A percentile compares a stretch with the other conserved stretches of the same genome.
Conservation (phyloP, 2,113 vertebrate species). For the Amphiprion ocellaris region DNA sequence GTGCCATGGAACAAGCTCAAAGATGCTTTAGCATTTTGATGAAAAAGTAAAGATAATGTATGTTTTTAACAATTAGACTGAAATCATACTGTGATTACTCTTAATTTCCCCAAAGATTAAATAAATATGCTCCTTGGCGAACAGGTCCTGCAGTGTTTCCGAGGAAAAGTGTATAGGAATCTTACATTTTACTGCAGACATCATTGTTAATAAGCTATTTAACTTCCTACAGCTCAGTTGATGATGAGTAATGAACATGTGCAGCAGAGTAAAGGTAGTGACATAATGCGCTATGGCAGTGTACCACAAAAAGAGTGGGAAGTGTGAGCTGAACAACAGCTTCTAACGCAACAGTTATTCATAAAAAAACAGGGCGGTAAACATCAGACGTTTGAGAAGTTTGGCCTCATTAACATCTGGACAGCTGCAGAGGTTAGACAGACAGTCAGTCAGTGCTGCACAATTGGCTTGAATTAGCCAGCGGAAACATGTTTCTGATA, state of each 20-base stretch:
- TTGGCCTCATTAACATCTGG: conserved; percentile 51
- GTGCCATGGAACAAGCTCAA: too few relatives aligned
- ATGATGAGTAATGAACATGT: conserved; percentile 12
- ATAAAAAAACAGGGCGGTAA: conserved; percentile 34
- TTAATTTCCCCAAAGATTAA: neutral
- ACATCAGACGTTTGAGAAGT: conserved; percentile 40
- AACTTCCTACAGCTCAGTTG: conserved; percentile 12
- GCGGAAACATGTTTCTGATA: conserved; percentile 58
- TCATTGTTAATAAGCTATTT: neutral
- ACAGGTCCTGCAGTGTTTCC: neutral
- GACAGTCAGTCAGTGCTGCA: conserved; percentile 23
- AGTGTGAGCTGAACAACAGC: conserved; percentile 29
- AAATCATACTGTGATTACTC: neutral
- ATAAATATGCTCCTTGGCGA: neutral
- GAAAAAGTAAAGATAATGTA: neutral
- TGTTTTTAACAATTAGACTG: neutral
- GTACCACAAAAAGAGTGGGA: conserved; percentile 2
- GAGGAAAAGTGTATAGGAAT: neutral
- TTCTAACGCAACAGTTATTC: conserved; percentile 51
- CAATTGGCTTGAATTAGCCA: conserved; percentile 62
- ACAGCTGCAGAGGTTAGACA: conserved; percentile 58
- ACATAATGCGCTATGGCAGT: conserved; percentile 5
- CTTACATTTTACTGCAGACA: neutral
- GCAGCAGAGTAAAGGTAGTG: neutral
- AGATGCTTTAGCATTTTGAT: neutral